phyloP scores from a whole-genome alignment of 2,888 invertebrate genomes.

The Endomychus coccineus region DNA sequence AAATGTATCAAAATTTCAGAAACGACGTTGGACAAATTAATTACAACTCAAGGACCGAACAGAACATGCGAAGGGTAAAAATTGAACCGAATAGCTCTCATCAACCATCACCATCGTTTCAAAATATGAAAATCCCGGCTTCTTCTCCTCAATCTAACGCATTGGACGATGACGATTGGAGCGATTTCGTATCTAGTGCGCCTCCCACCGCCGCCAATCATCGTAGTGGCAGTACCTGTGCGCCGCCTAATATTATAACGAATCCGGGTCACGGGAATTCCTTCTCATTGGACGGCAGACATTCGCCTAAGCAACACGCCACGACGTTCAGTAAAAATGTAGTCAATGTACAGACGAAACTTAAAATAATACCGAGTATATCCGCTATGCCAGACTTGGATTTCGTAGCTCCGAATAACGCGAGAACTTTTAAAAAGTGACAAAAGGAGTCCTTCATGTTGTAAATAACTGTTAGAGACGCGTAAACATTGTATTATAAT shows the following conservation, averaged over 20 bases:
- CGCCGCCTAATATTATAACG: constrained; percentile 34
- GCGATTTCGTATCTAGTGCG: constrained; percentile 50
- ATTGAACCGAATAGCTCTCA: no score
- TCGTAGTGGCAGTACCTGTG: constrained; percentile 11
- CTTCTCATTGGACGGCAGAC: constrained; percentile 13
- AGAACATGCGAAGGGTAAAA: background rate
- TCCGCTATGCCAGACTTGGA: constrained; percentile 50
- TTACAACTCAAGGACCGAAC: background rate
- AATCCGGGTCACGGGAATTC: constrained; percentile 35
- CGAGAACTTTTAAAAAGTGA: constrained; percentile 39
- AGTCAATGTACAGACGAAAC: constrained; percentile 22
- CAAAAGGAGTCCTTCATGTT: constrained; percentile 42
- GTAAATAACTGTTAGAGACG: constrained; percentile 22
- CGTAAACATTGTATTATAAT: background rate
- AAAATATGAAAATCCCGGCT: background rate
- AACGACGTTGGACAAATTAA: background rate
- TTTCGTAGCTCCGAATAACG: constrained; percentile 45
- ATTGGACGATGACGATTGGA: constrained; percentile 49
- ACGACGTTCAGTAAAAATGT: constrained; percentile 10
- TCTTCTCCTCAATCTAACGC: constrained; percentile 1
- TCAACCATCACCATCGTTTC: background rate
- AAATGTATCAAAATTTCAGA: background rate
- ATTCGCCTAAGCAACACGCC: background rate
- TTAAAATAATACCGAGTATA: constrained; percentile 40
- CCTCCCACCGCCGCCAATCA: constrained; percentile 25